Base-by-base conservation (phyloP, 1,140 invertebrate species). In the Tribolium madens region DNA sequence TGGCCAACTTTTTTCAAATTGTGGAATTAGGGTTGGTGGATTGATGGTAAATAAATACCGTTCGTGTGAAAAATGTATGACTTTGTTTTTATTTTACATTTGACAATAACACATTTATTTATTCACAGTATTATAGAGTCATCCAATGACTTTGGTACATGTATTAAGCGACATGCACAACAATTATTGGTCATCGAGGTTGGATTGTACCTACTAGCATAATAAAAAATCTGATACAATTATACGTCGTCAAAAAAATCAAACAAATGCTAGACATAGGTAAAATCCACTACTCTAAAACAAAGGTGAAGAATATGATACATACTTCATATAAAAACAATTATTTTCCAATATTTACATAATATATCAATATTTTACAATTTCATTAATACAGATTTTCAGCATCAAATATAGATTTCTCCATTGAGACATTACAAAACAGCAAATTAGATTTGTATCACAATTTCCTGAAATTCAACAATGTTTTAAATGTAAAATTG, bases 341-440 rank as follows among this genome's bases (percentile, higher is more conserved):
- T 76, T 77, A 81, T 80, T 78, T 81, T 81, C 60, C 73, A 73
- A 73, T 81, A 78, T 80, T 78, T 81, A 82, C 80, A 82, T 79
- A 81, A 60, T 48, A 64, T 82, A 83, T 78, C 78, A 75, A 76
- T 81, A 53, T 81, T 83, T 78, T 82, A 82, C 80, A 83, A 78
- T 82, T 72, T 79, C 21, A 75, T 80, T 75, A 82, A 83, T 80
- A 84, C 81, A 81, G 78, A 26, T 79, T 78, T 76, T 78, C 79
- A 82, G 81, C 83, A 79, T 84, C 78, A 84, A 83, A 83, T 84
- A 84, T 82, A 83, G 74, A 76, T 70, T 52, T 76, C 15, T 76
- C 13, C 57, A 64, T 69, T n/a, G 10, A 69, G 60, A 64, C 57
- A 68, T 48, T 68, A 69, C 60, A 71, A 75, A 78, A 79, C 31